Conservation (phyloP, 1,140 invertebrate genomes). For the Brachionus calyciflorus region DNA sequence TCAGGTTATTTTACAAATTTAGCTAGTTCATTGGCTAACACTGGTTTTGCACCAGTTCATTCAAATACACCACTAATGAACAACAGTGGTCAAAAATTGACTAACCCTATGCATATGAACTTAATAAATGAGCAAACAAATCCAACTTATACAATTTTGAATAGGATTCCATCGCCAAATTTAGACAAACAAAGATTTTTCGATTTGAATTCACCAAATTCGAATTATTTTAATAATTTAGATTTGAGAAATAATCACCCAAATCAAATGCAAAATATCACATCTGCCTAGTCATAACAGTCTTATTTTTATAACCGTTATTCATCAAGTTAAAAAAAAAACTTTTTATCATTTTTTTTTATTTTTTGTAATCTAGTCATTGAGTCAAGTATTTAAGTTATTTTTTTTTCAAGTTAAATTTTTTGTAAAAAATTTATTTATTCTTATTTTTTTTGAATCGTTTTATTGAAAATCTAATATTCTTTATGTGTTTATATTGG, state of each 20-base stretch:
- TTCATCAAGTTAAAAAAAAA: no score
- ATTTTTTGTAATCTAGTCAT: no score
- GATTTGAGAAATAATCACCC: constrained; percentile 34
- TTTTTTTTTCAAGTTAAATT: no score
- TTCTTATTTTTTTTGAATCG: no score
- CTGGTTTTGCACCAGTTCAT: constrained; percentile 7
- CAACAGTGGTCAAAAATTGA: neutral
- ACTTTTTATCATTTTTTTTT: no score
- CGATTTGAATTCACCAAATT: constrained; percentile 18
- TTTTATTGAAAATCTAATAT: no score
- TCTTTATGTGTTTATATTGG: no score
- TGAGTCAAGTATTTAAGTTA: no score
- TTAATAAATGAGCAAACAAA: neutral
- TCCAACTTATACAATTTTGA: constrained; percentile 13
- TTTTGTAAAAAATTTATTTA: no score
- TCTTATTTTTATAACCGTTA: no score
- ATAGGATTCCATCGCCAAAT: constrained; percentile 7
- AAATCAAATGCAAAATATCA: constrained; percentile 27
- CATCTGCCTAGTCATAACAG: constrained; percentile 17
- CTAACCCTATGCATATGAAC: constrained; percentile 29
- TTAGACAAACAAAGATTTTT: constrained; percentile 25
- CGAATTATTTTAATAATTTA: neutral
- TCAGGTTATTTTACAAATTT: constrained; percentile 29
- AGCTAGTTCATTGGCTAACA: neutral
- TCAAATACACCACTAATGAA: neutral